A percentile compares a stretch with the other conserved stretches of the same genome.
Conservation (phyloP, 2,113 vertebrate species). For the Dicrurus megarhynchus region DNA sequence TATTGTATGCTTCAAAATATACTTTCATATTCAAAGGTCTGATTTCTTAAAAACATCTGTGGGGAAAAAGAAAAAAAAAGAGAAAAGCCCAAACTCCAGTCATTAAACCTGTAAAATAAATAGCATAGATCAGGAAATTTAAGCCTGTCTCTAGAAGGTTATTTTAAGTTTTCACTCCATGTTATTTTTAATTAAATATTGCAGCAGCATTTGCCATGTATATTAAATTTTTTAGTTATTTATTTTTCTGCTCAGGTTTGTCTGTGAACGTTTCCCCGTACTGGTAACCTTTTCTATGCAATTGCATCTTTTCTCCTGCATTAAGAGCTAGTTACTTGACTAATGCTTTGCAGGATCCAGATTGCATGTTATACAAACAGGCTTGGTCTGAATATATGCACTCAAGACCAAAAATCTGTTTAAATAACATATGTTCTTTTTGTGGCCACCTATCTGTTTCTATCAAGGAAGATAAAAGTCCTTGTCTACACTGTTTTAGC, state of each 20-base stretch:
- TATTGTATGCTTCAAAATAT: not conserved
- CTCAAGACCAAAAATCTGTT: constrained; percentile 53
- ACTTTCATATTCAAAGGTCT: not conserved
- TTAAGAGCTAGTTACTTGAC: constrained; percentile 5
- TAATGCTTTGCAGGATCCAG: not conserved
- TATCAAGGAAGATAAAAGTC: constrained; percentile 53
- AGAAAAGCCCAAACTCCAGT: not conserved
- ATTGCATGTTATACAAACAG: not conserved
- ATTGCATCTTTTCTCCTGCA: not conserved
- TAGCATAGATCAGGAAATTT: not conserved
- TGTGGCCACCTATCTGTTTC: constrained; percentile 23
- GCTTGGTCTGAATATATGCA: constrained; percentile 46
- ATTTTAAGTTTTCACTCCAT: not conserved
- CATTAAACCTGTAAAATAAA: not conserved
- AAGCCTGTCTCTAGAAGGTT: not conserved
- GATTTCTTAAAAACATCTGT: not conserved
- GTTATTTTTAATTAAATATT: not conserved
- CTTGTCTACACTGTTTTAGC: not conserved
- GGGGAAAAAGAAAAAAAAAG: no score
- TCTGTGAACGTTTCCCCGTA: not conserved
- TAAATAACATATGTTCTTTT: constrained; percentile 50
- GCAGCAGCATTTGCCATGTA: not conserved
- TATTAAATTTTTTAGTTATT: not conserved
- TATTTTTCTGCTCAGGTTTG: not conserved
- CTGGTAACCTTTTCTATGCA: not conserved